Conservation (phyloP, 1,140 invertebrate genomes). For the Panulirus ornatus region DNA sequence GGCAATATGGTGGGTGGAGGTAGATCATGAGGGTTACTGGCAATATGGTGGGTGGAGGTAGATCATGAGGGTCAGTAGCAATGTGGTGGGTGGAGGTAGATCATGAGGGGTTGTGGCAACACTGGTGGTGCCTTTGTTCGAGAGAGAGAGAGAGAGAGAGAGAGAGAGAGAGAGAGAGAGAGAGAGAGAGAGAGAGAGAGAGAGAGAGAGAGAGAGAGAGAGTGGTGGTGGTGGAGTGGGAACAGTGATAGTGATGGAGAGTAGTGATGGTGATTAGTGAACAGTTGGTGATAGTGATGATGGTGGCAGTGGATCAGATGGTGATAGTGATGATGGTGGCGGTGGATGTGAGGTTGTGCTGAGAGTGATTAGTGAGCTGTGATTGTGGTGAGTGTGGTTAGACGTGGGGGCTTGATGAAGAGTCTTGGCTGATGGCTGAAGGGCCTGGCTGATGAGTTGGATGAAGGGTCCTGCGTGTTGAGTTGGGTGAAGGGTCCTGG, state of each 20-base stretch:
- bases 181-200: neutral
- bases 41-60: no score
- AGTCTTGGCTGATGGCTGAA: no score
- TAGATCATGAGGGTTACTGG: neutral
- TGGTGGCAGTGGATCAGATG: neutral
- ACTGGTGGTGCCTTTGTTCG: neutral
- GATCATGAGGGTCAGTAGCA: no score
- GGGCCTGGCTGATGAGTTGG: no score
- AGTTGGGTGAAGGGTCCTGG: no score
- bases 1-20: neutral
- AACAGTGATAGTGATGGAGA: neutral
- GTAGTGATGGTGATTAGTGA: neutral
- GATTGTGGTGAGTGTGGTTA: neutral
- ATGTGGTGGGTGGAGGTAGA: neutral
- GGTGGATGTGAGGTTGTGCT: neutral
- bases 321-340: neutral
- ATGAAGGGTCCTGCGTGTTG: no score
- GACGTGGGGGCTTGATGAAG: no score
- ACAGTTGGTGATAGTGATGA: neutral
- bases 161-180: conserved; percentile 7
- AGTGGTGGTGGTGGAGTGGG: neutral
- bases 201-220: conserved; percentile 26
- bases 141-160: conserved; percentile 8
- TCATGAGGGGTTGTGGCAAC: neutral
- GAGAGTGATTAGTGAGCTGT: no score